Base-by-base conservation (phyloP, 2,888 invertebrate genomes). In the Antitype chi region DNA sequence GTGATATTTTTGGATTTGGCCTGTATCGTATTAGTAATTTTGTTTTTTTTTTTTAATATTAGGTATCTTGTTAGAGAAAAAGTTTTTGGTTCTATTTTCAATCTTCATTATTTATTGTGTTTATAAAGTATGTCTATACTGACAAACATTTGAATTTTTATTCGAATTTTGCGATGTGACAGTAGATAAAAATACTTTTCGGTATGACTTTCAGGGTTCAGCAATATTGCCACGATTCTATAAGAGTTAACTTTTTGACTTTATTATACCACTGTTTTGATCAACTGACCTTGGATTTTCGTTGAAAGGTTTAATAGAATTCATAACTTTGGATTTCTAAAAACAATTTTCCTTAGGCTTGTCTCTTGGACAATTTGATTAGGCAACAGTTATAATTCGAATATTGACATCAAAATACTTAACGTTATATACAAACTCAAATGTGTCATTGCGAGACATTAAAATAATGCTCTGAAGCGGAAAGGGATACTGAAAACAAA, bases 401-500 rank as follows among this genome's bases (percentile, higher is more conserved):
- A 55, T 55, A 69, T 64, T 47, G 0, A 28, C 28, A 20, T 60
- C 9, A 32, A 32, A 57, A 70, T 69, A 55, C 11, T 60, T 52
- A 47, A n/a, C 38, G n/a, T n/a, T 47, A 52, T 52, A 49, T 15
- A 28, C 7, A n/a, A 32, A 52, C 15, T 82, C n/a, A 71, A 70
- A 71, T 81, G 57, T 82, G 20, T 64, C 49, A 78, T 8, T 57
- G 13, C 23, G 23, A 55, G 13, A 32, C 62, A 53, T 1, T 64
- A n/a, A 43, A 59, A 63, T 75, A 73, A 76, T 32, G 15, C 67
- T 66, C 15, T 69, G 59, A 47, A 74, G 53, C 28, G 59, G 28
- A 72, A 53, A 25, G 28, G 66, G 17, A 6, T 43, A 11, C 17
- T 76, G 68, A 63, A 59, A 68, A 74, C 43, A 70, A 78, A 81